Evolutionary conservation across 2,113 vertebrate species (phyloP).

Genomic region (Prolemur simus): DNA sequence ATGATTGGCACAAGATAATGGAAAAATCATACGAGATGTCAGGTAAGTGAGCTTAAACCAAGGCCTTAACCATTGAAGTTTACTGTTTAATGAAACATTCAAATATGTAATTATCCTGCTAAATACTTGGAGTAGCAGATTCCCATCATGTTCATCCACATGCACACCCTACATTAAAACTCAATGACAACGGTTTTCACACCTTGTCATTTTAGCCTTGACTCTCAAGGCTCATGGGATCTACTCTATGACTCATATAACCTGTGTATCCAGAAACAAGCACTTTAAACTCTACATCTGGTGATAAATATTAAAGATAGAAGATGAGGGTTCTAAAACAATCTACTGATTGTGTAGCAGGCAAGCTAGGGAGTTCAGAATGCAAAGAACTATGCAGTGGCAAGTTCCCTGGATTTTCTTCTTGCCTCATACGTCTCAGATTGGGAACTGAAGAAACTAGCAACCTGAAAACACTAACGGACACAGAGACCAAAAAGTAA

Average conservation of each 20-base stretch:
- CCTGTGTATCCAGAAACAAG: conserved; percentile 9
- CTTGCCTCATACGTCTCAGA: background rate
- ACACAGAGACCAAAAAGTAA: background rate
- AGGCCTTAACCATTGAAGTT: background rate
- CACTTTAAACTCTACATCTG: conserved; percentile 23
- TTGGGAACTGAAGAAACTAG: background rate
- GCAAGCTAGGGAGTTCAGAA: background rate
- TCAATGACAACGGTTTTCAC: background rate
- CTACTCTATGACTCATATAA: background rate
- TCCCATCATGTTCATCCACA: background rate
- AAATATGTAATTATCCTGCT: background rate
- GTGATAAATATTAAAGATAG: conserved; percentile 45
- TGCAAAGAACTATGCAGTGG: background rate
- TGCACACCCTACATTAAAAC: background rate
- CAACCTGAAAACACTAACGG: background rate
- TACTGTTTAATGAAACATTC: background rate
- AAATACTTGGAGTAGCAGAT: background rate
- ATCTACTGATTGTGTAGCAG: background rate
- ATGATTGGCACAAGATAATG: background rate
- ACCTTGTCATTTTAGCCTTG: background rate
- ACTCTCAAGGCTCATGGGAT: background rate
- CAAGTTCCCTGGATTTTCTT: background rate
- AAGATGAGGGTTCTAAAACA: background rate
- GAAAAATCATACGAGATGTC: background rate
- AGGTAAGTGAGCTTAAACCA: background rate